These are phyloP conservation scores for Dermatemys mawii DNA, from an alignment of 2,113 vertebrate genomes.

Conservation along the genomic window DNA sequence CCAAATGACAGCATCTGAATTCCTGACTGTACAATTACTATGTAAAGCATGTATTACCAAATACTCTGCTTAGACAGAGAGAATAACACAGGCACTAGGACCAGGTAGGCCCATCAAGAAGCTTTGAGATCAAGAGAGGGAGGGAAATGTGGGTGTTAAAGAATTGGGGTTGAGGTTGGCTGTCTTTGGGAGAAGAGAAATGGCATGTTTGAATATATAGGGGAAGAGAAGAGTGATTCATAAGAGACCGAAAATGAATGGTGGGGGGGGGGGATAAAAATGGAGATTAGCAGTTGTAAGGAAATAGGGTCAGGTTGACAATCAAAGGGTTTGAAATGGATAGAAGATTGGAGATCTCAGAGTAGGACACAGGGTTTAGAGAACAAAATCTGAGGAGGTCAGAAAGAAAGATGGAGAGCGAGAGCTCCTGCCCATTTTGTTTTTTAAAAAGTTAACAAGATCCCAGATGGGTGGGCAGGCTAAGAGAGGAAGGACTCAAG, in stretches of 20 bases:
- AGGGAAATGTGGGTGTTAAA: not conserved
- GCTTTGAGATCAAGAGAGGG: not conserved
- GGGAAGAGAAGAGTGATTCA: not conserved
- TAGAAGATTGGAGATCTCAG: not conserved
- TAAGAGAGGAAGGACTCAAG: not conserved
- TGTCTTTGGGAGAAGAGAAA: not conserved
- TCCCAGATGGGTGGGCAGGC: not conserved
- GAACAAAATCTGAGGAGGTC: not conserved
- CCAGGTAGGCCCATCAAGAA: too few species aligned
- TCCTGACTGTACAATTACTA: not conserved
- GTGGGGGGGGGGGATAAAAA: not conserved
- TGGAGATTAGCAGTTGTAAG: not conserved
- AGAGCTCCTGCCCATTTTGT: too few species aligned
- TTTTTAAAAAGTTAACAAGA: too few species aligned
- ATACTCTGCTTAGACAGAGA: not conserved
- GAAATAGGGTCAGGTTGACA: too few species aligned
- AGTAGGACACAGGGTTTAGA: not conserved
- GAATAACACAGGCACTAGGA: not conserved
- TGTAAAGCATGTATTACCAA: not conserved
- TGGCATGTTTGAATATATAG: not conserved
- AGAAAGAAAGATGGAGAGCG: not conserved
- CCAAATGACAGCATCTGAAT: not conserved
- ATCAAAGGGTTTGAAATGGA: not conserved
- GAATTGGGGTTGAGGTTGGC: not conserved
- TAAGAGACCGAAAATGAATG: not conserved